Evolutionary conservation across 92 coral and sea anemone genomes (phyloP).

Genomic region (Muricea muricata): DNA sequence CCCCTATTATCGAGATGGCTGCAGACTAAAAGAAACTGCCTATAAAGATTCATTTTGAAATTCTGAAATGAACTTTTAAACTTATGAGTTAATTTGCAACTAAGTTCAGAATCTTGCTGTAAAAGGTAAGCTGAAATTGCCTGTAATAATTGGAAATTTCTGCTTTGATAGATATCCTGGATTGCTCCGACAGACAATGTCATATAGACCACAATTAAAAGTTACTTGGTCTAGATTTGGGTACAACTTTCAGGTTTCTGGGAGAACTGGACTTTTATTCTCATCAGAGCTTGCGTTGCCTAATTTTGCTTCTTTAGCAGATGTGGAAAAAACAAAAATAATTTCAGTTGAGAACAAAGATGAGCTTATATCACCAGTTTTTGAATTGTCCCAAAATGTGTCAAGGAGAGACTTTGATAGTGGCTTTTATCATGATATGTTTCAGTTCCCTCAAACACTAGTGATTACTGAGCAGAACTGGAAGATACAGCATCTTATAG

Average conservation of each 20-base stretch:
- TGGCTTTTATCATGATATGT: conserved; percentile 76
- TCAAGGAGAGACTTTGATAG: conserved; percentile 72
- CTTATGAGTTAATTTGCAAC: too few species aligned
- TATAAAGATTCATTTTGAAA: too few species aligned
- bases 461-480: conserved; percentile 78
- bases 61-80: too few species aligned
- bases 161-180: conserved; percentile 73
- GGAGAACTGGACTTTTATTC: conserved; percentile 80
- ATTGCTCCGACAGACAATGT: conserved; percentile 71
- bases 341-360: conserved; percentile 57
- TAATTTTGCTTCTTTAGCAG: conserved; percentile 63
- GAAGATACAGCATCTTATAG: conserved; percentile 77
- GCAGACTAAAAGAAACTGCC: too few species aligned
- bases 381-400: conserved; percentile 74
- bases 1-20: too few species aligned
- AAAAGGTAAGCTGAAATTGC: too few species aligned
- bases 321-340: conserved; percentile 62
- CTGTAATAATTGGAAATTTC: too few species aligned
- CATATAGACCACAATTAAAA: conserved; percentile 81
- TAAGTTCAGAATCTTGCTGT: too few species aligned
- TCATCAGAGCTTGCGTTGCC: conserved; percentile 74
- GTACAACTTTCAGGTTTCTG: conserved; percentile 69
- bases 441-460: conserved; percentile 81
- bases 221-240: conserved; percentile 77
- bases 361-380: conserved; percentile 89